Evolutionary conservation across 2,797 vertebrate species (phyloP).

Genomic region (Erithacus rubecula): DNA sequence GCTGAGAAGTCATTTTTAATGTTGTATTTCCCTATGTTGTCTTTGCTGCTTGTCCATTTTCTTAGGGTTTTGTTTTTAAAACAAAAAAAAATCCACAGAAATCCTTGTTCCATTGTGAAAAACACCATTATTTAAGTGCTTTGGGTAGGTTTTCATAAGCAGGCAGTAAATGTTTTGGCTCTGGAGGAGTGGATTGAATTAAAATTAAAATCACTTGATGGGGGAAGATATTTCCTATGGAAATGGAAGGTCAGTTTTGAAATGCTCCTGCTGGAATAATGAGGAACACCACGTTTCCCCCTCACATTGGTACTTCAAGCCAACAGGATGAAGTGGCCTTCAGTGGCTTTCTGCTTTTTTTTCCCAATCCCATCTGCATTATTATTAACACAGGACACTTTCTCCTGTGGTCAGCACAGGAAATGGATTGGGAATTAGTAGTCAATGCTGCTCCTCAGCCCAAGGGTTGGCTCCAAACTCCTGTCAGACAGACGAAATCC

Average conservation of each 20-base stretch:
- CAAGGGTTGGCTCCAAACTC: neutral
- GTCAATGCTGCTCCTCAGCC: neutral
- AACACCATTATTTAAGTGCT: neutral
- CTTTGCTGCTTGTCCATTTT: neutral
- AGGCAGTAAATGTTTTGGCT: neutral
- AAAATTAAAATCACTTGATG: neutral
- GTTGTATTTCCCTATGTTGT: neutral
- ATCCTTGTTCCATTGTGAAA: neutral
- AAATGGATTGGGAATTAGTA: neutral
- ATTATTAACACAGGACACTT: neutral
- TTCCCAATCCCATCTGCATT: neutral
- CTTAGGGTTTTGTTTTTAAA: neutral
- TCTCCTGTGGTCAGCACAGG: neutral
- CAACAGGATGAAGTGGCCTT: neutral
- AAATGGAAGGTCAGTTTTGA: neutral
- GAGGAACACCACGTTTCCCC: neutral
- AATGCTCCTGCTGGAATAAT: neutral
- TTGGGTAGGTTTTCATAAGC: neutral
- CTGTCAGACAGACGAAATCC: neutral
- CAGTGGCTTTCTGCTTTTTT: neutral
- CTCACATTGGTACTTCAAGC: neutral
- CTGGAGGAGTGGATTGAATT: neutral
- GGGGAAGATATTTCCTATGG: neutral
- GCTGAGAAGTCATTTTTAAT: neutral
- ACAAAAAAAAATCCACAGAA: neutral